Percentiles rank a stretch among this genome's conserved stretches.
Conservation (phyloP, 2,888 invertebrate genomes). For the Limulus polyphemus region DNA sequence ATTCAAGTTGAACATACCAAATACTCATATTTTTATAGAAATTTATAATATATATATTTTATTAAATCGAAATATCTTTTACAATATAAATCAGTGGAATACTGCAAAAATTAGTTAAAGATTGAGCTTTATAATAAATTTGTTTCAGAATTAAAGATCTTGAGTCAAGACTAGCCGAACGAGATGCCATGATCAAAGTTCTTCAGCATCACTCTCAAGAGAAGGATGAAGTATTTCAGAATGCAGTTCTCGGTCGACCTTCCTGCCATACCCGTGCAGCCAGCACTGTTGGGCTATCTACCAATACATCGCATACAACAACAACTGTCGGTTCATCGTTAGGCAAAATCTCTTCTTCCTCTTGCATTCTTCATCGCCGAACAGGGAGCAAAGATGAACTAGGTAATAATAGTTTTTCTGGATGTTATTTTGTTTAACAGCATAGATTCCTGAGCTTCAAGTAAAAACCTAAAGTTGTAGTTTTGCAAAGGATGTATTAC, state of each 20-base stretch:
- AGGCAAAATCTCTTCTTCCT: neutral
- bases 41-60: too few relatives aligned
- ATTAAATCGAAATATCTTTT: too few relatives aligned
- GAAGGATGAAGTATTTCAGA: conserved; percentile 28
- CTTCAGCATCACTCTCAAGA: conserved; percentile 47
- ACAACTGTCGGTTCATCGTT: conserved; percentile 13
- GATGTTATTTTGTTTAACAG: neutral
- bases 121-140: neutral
- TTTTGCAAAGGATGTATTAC: neutral
- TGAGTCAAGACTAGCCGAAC: conserved; percentile 74
- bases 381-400: conserved; percentile 12
- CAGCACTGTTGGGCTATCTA: conserved; percentile 26
- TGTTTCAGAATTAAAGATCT: conserved; percentile 54
- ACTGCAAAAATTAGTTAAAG: too few relatives aligned
- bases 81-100: too few relatives aligned
- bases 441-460: neutral
- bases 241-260: conserved; percentile 27
- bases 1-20: too few relatives aligned
- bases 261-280: conserved; percentile 25
- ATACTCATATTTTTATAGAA: too few relatives aligned
- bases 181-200: conserved; percentile 79
- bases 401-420: neutral
- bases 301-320: conserved; percentile 17
- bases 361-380: neutral
- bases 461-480: neutral